These are phyloP conservation scores for Tricholauxania praeusta DNA, from an alignment of 2,888 invertebrate genomes.

Conservation along the genomic window DNA sequence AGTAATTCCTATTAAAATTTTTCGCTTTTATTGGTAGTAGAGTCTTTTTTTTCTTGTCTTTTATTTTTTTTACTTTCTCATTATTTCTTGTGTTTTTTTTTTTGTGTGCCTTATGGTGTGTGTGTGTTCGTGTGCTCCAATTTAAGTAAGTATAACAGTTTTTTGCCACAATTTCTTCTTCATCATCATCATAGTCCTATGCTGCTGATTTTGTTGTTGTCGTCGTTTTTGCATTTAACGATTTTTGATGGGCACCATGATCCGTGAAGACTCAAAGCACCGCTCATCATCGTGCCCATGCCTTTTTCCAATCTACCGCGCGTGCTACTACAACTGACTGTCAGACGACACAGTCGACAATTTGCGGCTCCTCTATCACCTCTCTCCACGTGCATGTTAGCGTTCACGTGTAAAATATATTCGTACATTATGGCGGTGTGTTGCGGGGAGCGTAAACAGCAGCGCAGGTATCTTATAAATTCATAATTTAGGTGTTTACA, in stretches of 20 bases:
- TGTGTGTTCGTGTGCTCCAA: no score
- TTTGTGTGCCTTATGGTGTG: neutral
- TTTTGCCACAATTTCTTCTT: slow-evolving; percentile 8
- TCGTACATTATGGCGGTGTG: no score
- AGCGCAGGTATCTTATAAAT: slow-evolving; percentile 57
- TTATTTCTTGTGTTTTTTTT: slow-evolving; percentile 4
- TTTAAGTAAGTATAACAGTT: slow-evolving; percentile 30
- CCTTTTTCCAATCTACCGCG: neutral
- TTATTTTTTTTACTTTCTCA: neutral
- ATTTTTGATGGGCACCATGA: slow-evolving; percentile 61
- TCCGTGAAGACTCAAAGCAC: slow-evolving; percentile 54
- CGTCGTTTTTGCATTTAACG: slow-evolving; percentile 51
- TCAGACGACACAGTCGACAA: neutral
- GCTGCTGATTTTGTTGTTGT: slow-evolving; percentile 18
- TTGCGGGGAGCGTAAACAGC: neutral
- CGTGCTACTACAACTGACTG: neutral
- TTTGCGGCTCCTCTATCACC: slow-evolving; percentile 1
- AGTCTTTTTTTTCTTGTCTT: no score
- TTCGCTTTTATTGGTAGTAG: slow-evolving; percentile 1
- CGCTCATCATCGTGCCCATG: neutral
- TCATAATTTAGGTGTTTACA: slow-evolving; percentile 59
- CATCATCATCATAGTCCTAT: neutral
- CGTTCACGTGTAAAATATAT: slow-evolving; percentile 26
- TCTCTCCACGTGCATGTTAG: neutral
- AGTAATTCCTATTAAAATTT: neutral